phyloP scores from a whole-genome alignment of 1,140 invertebrate genomes.

The Drosophila truncata region DNA sequence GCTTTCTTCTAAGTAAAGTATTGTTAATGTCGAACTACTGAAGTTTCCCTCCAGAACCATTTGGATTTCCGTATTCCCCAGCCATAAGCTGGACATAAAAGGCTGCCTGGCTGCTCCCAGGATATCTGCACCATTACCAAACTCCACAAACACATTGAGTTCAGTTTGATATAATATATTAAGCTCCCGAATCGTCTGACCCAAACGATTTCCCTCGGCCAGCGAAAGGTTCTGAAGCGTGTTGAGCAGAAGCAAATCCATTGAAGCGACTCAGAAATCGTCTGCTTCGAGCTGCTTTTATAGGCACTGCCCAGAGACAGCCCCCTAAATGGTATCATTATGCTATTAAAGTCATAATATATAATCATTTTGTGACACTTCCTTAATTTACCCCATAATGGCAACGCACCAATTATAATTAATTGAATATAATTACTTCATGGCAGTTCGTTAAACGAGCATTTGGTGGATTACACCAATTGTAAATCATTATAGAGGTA shows the following conservation, averaged over 20 bases:
- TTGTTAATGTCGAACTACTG: slow-evolving; percentile 47
- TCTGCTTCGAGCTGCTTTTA: slow-evolving; percentile 9
- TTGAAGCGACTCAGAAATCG: slow-evolving; percentile 7
- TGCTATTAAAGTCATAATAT: slow-evolving; percentile 11
- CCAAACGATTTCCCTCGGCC: slow-evolving; percentile 18
- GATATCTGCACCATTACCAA: slow-evolving; percentile 25
- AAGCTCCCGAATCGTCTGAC: slow-evolving; percentile 34
- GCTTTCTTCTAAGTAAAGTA: slow-evolving; percentile 49
- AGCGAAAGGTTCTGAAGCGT: slow-evolving; percentile 55
- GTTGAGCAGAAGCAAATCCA: slow-evolving; percentile 50
- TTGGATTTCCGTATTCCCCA: slow-evolving; percentile 10
- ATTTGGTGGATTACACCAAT: slow-evolving; percentile 8
- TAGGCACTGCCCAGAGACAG: not conserved
- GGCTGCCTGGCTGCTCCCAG: slow-evolving; percentile 1
- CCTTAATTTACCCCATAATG: slow-evolving; percentile 14
- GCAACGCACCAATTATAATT: slow-evolving; percentile 4
- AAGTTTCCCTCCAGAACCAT: slow-evolving; percentile 47
- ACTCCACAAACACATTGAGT: slow-evolving; percentile 57
- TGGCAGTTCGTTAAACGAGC: slow-evolving; percentile 2
- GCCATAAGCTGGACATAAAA: slow-evolving; percentile 17
- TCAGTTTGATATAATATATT: slow-evolving; percentile 45
- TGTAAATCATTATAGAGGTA: not conserved
- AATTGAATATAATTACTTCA: slow-evolving; percentile 7
- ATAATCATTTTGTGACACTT: slow-evolving; percentile 2
- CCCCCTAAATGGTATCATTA: slow-evolving; percentile 29